Conservation (phyloP, 2,888 invertebrate genomes). For the Lysandra bellargus region DNA sequence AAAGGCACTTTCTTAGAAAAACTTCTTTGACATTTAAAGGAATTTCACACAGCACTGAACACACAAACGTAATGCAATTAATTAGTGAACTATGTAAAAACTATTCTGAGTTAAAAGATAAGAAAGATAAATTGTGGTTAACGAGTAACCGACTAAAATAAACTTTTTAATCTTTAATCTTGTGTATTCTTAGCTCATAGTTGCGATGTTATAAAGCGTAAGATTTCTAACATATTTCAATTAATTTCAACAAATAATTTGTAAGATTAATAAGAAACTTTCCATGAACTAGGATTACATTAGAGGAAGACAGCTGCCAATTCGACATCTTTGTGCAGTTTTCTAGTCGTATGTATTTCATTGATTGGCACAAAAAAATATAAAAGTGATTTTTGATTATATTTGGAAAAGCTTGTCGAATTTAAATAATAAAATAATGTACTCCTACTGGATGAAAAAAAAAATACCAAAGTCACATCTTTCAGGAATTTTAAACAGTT, state of each 20-base stretch:
- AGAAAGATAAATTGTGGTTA: not conserved
- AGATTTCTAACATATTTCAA: not conserved
- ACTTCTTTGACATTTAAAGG: not conserved
- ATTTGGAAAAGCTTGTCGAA: too few relatives aligned
- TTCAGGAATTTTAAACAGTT: too few relatives aligned
- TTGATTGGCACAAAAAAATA: too few relatives aligned
- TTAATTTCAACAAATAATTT: not conserved
- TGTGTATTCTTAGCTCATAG: not conserved
- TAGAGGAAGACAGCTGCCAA: too few relatives aligned
- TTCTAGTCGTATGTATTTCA: too few relatives aligned
- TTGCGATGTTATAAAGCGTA: not conserved
- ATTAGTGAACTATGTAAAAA: not conserved
- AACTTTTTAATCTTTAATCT: conserved; percentile 15
- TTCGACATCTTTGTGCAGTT: too few relatives aligned
- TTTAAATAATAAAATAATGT: too few relatives aligned
- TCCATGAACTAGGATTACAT: not conserved
- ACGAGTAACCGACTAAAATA: conserved; percentile 8
- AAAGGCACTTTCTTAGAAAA: not conserved
- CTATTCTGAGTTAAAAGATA: conserved; percentile 1
- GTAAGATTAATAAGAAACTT: not conserved
- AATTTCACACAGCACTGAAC: conserved; percentile 18
- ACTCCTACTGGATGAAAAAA: too few relatives aligned
- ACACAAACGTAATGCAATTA: not conserved
- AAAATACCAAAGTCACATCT: too few relatives aligned
- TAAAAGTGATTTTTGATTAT: too few relatives aligned